phyloP scores from a whole-genome alignment of 1,140 invertebrate species.

The Drosophila trapezifrons region DNA sequence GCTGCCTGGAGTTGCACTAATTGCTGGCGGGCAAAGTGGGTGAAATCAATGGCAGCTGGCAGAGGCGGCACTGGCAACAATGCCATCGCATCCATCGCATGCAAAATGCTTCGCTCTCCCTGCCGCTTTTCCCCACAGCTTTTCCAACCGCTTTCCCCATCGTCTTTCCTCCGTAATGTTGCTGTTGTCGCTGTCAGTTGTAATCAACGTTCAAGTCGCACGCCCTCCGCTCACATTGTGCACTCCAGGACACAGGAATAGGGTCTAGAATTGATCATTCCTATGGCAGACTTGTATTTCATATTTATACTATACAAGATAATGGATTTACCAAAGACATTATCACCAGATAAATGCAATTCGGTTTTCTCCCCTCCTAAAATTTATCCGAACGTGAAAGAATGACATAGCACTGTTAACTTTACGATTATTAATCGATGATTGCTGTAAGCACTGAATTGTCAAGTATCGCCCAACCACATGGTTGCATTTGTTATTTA shows the following conservation, averaged over 20 bases:
- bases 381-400: too few relatives aligned
- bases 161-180: slow-evolving; percentile 5
- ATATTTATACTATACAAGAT: not conserved
- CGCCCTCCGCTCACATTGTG: slow-evolving; percentile 16
- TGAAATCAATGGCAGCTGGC: slow-evolving; percentile 66
- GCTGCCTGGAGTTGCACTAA: slow-evolving; percentile 62
- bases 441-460: too few relatives aligned
- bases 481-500: too few relatives aligned
- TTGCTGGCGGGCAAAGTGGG: slow-evolving; percentile 66
- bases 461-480: too few relatives aligned
- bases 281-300: too few relatives aligned
- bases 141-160: slow-evolving; percentile 4
- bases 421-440: too few relatives aligned
- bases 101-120: slow-evolving; percentile 34
- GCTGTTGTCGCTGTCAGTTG: slow-evolving; percentile 62
- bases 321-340: too few relatives aligned
- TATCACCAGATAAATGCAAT: too few relatives aligned
- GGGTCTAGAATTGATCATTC: not conserved
- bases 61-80: slow-evolving; percentile 28
- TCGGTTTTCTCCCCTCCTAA: too few relatives aligned
- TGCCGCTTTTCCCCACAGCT: not conserved
- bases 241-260: not conserved
- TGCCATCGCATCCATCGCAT: slow-evolving; percentile 44
- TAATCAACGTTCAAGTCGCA: slow-evolving; percentile 73
- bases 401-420: too few relatives aligned